Conservation (phyloP, 2,888 invertebrate genomes). For the Harmothoe impar region DNA sequence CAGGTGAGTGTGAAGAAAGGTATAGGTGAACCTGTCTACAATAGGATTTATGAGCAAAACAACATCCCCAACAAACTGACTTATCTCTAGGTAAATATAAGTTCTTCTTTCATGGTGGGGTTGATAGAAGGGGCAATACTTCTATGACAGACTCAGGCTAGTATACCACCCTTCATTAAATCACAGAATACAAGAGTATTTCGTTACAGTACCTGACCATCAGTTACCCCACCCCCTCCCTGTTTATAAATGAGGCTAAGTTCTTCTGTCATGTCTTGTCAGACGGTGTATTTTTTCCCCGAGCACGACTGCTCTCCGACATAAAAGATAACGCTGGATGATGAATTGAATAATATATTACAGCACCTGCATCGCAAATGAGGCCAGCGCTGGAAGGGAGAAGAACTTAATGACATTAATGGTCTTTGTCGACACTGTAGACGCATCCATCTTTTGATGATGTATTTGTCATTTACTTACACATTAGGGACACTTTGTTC, state of each 20-base stretch:
- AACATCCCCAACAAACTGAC: too few relatives aligned
- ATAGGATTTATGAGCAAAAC: too few relatives aligned
- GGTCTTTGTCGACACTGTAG: background rate
- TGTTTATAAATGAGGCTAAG: constrained; percentile 1
- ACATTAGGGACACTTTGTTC: constrained; percentile 3
- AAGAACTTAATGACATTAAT: constrained; percentile 34
- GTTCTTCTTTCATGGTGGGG: too few relatives aligned
- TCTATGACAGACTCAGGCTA: too few relatives aligned
- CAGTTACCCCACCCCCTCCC: background rate
- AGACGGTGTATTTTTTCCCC: background rate
- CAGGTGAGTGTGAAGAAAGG: too few relatives aligned
- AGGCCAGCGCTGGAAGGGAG: background rate
- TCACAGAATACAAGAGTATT: too few relatives aligned
- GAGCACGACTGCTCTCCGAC: background rate
- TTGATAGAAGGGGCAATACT: too few relatives aligned
- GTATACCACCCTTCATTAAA: too few relatives aligned
- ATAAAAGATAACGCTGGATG: background rate
- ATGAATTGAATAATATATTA: constrained; percentile 17
- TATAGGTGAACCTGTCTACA: too few relatives aligned
- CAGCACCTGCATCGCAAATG: constrained; percentile 23
- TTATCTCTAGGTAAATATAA: too few relatives aligned
- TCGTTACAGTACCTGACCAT: background rate
- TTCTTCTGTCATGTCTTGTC: background rate
- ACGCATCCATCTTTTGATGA: constrained; percentile 13
- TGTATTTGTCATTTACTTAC: background rate